Conservation (phyloP, 2,113 vertebrate genomes). For the Nettapus auritus region DNA sequence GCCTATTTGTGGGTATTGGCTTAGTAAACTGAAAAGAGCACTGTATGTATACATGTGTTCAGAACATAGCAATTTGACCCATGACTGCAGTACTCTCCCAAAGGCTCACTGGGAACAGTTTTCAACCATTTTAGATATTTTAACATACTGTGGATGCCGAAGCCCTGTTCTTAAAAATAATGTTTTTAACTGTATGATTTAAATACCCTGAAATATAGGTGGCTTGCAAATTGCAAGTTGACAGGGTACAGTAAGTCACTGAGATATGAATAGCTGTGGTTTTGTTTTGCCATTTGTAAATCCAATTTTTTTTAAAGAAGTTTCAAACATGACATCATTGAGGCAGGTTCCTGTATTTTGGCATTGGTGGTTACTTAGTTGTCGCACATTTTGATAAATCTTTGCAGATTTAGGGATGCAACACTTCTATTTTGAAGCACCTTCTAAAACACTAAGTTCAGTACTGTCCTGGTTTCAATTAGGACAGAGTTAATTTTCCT, state of each 20-base stretch:
- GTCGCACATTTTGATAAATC: not conserved
- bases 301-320: not conserved
- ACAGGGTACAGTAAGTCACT: not conserved
- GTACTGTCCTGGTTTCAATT: not conserved
- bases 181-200: not conserved
- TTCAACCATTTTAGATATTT: not conserved
- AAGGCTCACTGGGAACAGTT: not conserved
- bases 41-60: not conserved
- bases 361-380: not conserved
- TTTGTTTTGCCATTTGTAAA: constrained; percentile 47
- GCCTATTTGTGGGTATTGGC: not conserved
- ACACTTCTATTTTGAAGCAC: not conserved
- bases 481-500: too few species aligned
- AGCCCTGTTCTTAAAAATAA: not conserved
- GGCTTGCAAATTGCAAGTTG: not conserved
- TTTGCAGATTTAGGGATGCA: not conserved
- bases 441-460: not conserved
- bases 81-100: not conserved
- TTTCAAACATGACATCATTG: constrained; percentile 63
- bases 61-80: not conserved
- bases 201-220: not conserved
- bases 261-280: constrained; percentile 3
- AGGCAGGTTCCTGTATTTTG: constrained; percentile 57
- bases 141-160: not conserved
- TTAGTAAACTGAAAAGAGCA: not conserved